Evolutionary conservation across 1,140 invertebrate species (phyloP), one percentile per base, ranked within the genome.

Genomic region (Melanaphis sacchari): DNA sequence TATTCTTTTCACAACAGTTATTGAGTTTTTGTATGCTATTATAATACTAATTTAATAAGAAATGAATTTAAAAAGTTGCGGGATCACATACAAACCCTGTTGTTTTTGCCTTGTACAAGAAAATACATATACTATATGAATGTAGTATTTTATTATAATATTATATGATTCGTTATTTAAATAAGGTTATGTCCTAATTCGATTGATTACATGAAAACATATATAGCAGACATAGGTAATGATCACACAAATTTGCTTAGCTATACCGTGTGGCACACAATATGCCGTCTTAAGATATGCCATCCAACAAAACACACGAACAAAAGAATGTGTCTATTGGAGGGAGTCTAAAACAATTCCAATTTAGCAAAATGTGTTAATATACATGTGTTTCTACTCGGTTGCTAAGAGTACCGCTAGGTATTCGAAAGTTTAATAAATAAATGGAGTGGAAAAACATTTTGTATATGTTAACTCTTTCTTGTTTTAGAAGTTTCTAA

Each of bases 391-490:
- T 52, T 89, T 89, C 46, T 49, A 38, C 24, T 54, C 87, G 40
- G 11, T 36, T 43, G 43, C n/a, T 31, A 46, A 31, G 31, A 89
- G 87, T 11, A n/a, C 59, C n/a, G 59, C 31, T 76, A 76, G 31
- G 87, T 54, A 54, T 89, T 89, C 22, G 90, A 91, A 91, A 41
- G 90, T 91, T 43, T 59, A 41, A 66, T 41, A 91, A 91, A 66
- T 66, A 91, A 91, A 91, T 91, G 54, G 54, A 91, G 90, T 91
- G 90, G 54, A 91, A 90, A 90, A 91, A 66, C 90, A 91, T 90
- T 41, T 21, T 21, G 46, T 36, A 89, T 49, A 52, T 90, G 52
- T 90, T 46, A 87, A 87, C 26, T 46, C 85, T 31, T 26, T 87
- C 40, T 46, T 43, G 31, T 76, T 76, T 76, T 76, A 43, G 22